Conservation (phyloP, 1,140 invertebrate genomes). For the Belonocnema kinseyi region DNA sequence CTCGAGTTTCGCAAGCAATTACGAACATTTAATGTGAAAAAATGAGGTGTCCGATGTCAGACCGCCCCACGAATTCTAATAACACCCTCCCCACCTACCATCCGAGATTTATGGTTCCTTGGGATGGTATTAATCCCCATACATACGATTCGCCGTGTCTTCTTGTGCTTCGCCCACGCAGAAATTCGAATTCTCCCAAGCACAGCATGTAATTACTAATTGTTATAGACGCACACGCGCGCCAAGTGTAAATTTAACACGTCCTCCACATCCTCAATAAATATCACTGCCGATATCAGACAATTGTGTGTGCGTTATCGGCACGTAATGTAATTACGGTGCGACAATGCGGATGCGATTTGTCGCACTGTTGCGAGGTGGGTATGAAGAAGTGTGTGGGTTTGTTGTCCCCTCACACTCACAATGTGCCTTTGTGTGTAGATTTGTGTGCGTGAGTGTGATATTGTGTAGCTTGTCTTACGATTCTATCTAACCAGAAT, state of each 20-base stretch:
- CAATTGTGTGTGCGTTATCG: conserved; percentile 43
- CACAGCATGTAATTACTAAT: conserved; percentile 49
- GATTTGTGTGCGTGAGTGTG: no score
- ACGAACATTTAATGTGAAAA: no score
- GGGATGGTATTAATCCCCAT: not conserved
- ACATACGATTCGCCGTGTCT: not conserved
- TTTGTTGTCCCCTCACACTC: not conserved
- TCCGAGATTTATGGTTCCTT: no score
- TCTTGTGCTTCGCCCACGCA: conserved; percentile 45
- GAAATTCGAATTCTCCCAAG: conserved; percentile 51
- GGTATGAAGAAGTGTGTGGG: not conserved
- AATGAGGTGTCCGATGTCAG: no score
- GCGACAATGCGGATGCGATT: conserved; percentile 41
- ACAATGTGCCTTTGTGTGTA: not conserved
- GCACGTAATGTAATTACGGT: conserved; percentile 34
- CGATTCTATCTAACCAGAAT: conserved; percentile 18
- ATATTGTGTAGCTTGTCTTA: not conserved
- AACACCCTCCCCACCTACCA: no score
- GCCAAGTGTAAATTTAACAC: conserved; percentile 32
- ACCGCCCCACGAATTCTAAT: no score
- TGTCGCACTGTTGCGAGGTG: conserved; percentile 28
- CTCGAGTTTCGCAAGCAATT: no score
- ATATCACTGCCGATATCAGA: conserved; percentile 26
- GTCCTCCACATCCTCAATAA: conserved; percentile 42
- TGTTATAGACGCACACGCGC: conserved; percentile 48